phyloP scores from a whole-genome alignment of 2,113 vertebrate species.

The Nettapus auritus region DNA sequence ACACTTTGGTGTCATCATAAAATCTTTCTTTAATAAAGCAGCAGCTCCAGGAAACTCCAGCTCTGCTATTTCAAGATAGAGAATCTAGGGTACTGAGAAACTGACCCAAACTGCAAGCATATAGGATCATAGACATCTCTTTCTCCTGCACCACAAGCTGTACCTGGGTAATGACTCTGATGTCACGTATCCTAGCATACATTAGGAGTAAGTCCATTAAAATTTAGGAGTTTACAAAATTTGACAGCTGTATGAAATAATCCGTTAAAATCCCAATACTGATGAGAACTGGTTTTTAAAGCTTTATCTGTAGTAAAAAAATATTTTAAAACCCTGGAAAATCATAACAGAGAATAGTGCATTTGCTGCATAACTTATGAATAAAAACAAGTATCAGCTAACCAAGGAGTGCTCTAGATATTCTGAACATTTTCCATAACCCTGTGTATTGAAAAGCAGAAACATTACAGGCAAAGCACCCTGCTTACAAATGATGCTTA shows the following conservation, averaged over 20 bases:
- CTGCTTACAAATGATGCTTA: conserved; percentile 83
- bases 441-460: conserved; percentile 48
- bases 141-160: background rate
- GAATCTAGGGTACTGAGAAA: background rate
- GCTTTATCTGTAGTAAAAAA: background rate
- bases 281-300: background rate
- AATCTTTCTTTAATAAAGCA: background rate
- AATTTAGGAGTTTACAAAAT: background rate
- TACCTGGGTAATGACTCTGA: background rate
- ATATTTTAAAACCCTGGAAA: background rate
- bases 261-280: background rate
- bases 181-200: background rate
- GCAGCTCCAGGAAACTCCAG: background rate
- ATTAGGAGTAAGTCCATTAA: background rate
- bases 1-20: background rate
- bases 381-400: background rate
- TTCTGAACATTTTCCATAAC: conserved; percentile 32
- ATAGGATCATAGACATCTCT: rapidly evolving
- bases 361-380: background rate
- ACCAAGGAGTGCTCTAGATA: background rate
- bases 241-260: background rate
- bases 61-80: background rate
- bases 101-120: background rate
- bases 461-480: conserved; percentile 63
- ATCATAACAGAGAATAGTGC: background rate